These are phyloP conservation scores for Notechis scutatus DNA, from an alignment of 2,113 vertebrate species.

Conservation along the genomic window DNA sequence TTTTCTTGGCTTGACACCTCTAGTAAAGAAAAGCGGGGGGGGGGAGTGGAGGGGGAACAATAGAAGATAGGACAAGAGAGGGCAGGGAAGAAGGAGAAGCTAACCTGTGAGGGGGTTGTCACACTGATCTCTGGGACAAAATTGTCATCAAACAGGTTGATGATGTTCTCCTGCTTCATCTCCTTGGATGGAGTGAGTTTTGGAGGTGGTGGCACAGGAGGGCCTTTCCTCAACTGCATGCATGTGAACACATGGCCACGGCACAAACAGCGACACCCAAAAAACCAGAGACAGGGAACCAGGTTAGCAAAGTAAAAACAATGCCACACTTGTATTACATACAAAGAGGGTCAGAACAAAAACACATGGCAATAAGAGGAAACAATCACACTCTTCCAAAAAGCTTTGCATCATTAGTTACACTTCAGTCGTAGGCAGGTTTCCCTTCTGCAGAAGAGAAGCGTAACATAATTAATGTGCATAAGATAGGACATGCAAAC, in stretches of 20 bases:
- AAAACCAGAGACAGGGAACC: constrained; percentile 73
- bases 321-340: constrained; percentile 26
- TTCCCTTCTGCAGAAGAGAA: constrained; percentile 65
- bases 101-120: constrained; percentile 95
- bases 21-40: constrained; percentile 14
- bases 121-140: constrained; percentile 91
- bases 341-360: constrained; percentile 17
- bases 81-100: constrained; percentile 62
- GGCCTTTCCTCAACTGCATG: constrained; percentile 88
- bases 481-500: constrained; percentile 62
- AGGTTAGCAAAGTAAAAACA: constrained; percentile 67
- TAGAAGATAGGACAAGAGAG: constrained; percentile 50
- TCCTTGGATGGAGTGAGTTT: constrained; percentile 96
- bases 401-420: constrained; percentile 70
- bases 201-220: constrained; percentile 92
- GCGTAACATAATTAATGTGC: constrained; percentile 70
- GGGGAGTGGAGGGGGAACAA: constrained; percentile 22
- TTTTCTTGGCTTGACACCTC: constrained; percentile 61
- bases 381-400: constrained; percentile 48
- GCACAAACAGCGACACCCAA: constrained; percentile 62
- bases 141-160: constrained; percentile 93
- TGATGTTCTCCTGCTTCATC: constrained; percentile 93
- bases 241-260: constrained; percentile 62
- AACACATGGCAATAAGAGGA: background rate
- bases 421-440: constrained; percentile 54